Percentiles rank a stretch among this genome's conserved stretches.
Evolutionary conservation across 2,113 vertebrate species (phyloP).

Genomic region (Saccopteryx leptura): DNA sequence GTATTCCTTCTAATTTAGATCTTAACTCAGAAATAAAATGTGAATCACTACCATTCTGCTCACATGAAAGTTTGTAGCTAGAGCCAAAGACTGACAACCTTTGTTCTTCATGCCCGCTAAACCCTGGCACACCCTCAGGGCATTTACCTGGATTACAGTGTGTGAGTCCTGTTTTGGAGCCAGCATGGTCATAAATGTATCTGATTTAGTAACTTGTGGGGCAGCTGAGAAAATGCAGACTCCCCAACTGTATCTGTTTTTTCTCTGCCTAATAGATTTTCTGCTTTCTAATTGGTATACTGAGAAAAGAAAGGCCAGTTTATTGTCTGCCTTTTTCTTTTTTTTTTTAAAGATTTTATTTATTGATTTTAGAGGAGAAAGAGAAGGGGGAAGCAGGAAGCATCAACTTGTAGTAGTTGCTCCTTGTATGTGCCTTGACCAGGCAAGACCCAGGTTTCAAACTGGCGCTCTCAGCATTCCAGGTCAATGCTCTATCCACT

Average conservation of each 20-base stretch:
- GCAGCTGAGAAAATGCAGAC: slow-evolving; percentile 63
- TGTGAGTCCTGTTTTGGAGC: slow-evolving; percentile 27
- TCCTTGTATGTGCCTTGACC: too few relatives aligned
- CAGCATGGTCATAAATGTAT: slow-evolving; percentile 23
- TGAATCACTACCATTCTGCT: slow-evolving; percentile 25
- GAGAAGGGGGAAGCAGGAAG: too few relatives aligned
- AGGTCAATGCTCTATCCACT: too few relatives aligned
- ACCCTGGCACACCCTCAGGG: not conserved
- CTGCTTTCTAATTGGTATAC: slow-evolving; percentile 15
- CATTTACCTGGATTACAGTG: not conserved
- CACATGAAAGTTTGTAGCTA: not conserved
- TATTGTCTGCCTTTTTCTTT: slow-evolving; percentile 16
- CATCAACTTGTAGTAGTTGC: too few relatives aligned
- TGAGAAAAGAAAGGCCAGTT: slow-evolving; percentile 9
- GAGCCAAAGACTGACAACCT: not conserved
- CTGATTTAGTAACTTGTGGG: slow-evolving; percentile 11
- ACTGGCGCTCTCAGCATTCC: too few relatives aligned
- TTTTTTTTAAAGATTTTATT: not conserved
- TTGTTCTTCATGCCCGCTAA: slow-evolving; percentile 50
- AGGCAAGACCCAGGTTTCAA: too few relatives aligned
- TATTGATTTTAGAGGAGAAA: too few relatives aligned
- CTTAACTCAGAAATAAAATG: slow-evolving; percentile 46
- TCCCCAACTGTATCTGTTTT: slow-evolving; percentile 41
- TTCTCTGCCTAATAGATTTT: slow-evolving; percentile 49
- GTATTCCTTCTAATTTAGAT: slow-evolving; percentile 38